Conservation (phyloP, 2,113 vertebrate species). For the Cyphomyrus plagiostoma region DNA sequence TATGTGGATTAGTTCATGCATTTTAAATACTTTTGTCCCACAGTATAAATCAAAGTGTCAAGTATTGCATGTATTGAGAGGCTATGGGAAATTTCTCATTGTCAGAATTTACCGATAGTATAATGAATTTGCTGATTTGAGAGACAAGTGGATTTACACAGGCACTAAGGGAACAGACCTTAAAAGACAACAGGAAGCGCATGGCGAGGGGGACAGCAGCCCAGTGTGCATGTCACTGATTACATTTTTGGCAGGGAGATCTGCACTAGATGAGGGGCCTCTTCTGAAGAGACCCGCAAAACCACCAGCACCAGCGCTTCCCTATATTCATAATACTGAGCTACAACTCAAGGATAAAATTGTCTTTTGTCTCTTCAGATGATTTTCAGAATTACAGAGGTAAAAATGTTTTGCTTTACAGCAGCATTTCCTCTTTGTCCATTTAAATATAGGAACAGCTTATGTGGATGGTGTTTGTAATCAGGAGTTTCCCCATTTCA, state of each 20-base stretch:
- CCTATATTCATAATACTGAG: neutral
- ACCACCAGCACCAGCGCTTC: neutral
- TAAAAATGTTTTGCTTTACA: neutral
- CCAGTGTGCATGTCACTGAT: neutral
- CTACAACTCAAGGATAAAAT: neutral
- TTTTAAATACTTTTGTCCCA: conserved; percentile 36
- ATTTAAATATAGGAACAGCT: neutral
- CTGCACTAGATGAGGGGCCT: neutral
- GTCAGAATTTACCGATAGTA: neutral
- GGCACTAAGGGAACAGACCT: neutral
- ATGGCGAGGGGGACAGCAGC: neutral
- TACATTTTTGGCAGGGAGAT: neutral
- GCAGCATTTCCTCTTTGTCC: neutral
- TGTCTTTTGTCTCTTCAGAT: neutral
- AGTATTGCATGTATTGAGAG: conserved; percentile 18
- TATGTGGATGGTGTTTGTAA: conserved; percentile 14
- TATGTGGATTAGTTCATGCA: conserved; percentile 56
- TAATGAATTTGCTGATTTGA: neutral
- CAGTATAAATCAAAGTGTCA: conserved; percentile 43
- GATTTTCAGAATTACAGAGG: neutral
- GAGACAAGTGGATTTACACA: neutral
- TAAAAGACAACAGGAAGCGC: neutral
- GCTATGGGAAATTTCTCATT: neutral
- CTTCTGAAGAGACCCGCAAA: neutral
- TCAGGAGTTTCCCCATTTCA: conserved; percentile 21